These are phyloP conservation scores for Umimayanthus kanabou DNA, from an alignment of 92 coral and sea anemone species.

Conservation along the genomic window DNA sequence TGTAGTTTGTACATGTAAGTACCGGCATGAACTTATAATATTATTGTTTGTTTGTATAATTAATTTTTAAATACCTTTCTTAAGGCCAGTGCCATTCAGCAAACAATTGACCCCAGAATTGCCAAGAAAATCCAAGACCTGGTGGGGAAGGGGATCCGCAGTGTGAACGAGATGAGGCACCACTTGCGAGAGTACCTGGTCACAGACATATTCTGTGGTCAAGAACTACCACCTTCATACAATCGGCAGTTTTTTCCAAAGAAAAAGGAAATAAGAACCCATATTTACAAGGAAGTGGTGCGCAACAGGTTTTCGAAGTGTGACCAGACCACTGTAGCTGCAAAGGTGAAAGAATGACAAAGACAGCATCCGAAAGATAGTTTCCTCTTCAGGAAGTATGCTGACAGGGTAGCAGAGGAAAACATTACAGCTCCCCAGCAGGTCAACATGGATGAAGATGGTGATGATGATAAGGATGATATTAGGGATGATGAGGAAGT, in stretches of 20 bases:
- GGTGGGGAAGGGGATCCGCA: too few species aligned
- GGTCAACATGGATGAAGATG: not conserved
- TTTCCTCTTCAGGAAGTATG: slow-evolving; percentile 43
- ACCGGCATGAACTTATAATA: too few species aligned
- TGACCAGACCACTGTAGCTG: slow-evolving; percentile 46
- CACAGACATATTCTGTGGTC: too few species aligned
- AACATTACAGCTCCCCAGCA: not conserved
- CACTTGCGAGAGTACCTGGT: too few species aligned
- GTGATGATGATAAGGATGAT: not conserved
- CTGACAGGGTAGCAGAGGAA: slow-evolving; percentile 26
- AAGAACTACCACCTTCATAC: slow-evolving; percentile 26
- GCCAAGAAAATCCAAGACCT: too few species aligned
- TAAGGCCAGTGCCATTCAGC: too few species aligned
- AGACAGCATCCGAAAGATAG: slow-evolving; percentile 33
- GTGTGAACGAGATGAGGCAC: too few species aligned
- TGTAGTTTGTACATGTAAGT: too few species aligned
- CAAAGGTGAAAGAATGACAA: slow-evolving; percentile 44
- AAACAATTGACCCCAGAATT: too few species aligned
- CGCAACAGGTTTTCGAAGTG: slow-evolving; percentile 38
- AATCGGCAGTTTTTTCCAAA: slow-evolving; percentile 39
- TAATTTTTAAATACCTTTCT: too few species aligned
- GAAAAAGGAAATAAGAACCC: slow-evolving; percentile 41
- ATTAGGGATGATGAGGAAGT: not conserved
- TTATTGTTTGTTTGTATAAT: too few species aligned
- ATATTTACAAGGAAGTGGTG: slow-evolving; percentile 38